These are phyloP conservation scores for Nowickia ferox DNA, from an alignment of 2,888 invertebrate species.

Conservation along the genomic window DNA sequence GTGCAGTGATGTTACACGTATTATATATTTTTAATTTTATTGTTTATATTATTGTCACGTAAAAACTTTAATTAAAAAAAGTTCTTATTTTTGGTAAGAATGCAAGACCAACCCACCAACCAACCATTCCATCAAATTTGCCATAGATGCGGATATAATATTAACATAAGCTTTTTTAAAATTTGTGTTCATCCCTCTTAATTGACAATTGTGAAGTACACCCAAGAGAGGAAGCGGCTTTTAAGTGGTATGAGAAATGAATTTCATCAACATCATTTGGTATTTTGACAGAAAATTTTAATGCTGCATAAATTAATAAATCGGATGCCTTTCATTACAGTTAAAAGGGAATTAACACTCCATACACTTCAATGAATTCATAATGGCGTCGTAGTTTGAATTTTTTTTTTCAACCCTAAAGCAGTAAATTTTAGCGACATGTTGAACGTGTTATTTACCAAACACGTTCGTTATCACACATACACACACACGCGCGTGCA, in stretches of 20 bases:
- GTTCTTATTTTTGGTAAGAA: conserved; percentile 5
- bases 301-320: conserved; percentile 73
- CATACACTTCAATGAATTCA: conserved; percentile 72
- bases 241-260: conserved; percentile 18
- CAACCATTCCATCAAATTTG: conserved; percentile 20
- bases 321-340: conserved; percentile 72
- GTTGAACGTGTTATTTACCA: conserved; percentile 82
- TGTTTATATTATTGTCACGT: neutral
- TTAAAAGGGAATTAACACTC: conserved; percentile 73
- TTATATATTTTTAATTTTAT: neutral
- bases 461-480: conserved; percentile 79
- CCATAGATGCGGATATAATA: conserved; percentile 48
- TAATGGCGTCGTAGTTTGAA: conserved; percentile 72
- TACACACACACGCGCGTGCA: conserved; percentile 28
- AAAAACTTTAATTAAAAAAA: neutral
- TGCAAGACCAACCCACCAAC: neutral
- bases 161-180: conserved; percentile 27
- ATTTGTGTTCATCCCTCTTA: conserved; percentile 62
- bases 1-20: too few species aligned
- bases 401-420: conserved; percentile 72
- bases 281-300: conserved; percentile 70
- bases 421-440: conserved; percentile 77
- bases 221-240: conserved; percentile 28
- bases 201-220: conserved; percentile 66
- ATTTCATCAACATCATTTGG: conserved; percentile 70